phyloP scores from a whole-genome alignment of 2,888 invertebrate genomes.

The Platynereis dumerilii region DNA sequence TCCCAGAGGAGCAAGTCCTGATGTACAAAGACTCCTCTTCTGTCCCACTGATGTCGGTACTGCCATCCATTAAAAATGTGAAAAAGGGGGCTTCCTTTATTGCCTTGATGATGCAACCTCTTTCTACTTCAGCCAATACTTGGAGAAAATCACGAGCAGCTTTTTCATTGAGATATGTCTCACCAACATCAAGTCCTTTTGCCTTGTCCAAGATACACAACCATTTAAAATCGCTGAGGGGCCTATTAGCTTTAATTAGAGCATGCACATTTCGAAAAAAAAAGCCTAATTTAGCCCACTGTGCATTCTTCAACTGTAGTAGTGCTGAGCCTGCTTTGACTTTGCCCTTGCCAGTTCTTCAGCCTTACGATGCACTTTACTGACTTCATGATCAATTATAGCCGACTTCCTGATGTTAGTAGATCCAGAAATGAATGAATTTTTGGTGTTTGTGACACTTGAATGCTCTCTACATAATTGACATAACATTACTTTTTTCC shows the following conservation, averaged over 20 bases:
- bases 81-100: background rate
- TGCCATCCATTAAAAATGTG: constrained; percentile 6
- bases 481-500: background rate
- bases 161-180: background rate
- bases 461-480: background rate
- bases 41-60: background rate
- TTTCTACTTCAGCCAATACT: background rate
- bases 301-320: background rate
- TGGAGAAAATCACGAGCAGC: background rate
- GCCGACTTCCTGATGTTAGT: background rate
- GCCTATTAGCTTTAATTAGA: background rate
- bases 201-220: background rate
- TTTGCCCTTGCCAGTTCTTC: background rate
- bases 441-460: background rate
- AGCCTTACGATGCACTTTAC: background rate
- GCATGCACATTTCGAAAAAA: background rate
- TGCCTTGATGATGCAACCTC: background rate
- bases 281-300: background rate
- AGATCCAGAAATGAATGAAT: background rate
- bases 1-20: background rate
- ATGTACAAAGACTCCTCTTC: background rate
- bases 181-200: background rate
- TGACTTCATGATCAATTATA: background rate
- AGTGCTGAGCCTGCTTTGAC: background rate
- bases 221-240: constrained; percentile 6